phyloP scores from a whole-genome alignment of 1,140 invertebrate species.

The Odontomachus brunneus region DNA sequence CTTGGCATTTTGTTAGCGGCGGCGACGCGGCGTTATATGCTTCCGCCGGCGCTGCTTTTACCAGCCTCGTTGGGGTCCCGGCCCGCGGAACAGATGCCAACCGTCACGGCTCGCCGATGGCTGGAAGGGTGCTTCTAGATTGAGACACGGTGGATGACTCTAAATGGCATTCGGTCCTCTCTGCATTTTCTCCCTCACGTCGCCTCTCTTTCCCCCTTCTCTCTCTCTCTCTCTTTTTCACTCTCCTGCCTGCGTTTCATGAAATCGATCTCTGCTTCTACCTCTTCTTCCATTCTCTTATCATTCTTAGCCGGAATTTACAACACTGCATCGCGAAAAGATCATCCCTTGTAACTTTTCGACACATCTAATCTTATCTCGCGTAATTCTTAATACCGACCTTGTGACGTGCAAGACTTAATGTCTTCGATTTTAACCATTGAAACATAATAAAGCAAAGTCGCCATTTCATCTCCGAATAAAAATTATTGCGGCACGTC shows the following conservation, averaged over 20 bases:
- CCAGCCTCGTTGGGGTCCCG: constrained; percentile 74
- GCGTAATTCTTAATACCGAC: too few species aligned
- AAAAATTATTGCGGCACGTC: background rate
- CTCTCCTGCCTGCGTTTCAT: constrained; percentile 17
- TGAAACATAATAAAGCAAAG: too few species aligned
- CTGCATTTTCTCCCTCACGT: constrained; percentile 49
- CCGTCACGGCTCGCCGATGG: constrained; percentile 84
- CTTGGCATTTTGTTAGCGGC: constrained; percentile 75
- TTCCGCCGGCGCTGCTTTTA: constrained; percentile 66
- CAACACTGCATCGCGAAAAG: background rate
- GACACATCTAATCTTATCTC: too few species aligned
- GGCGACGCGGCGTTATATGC: constrained; percentile 60
- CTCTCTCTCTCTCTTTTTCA: constrained; percentile 43
- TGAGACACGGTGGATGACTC: constrained; percentile 84
- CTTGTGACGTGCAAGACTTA: too few species aligned
- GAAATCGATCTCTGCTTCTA: constrained; percentile 47
- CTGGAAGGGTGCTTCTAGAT: constrained; percentile 83
- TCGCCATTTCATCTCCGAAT: background rate
- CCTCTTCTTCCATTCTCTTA: constrained; percentile 27
- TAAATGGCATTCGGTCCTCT: constrained; percentile 81
- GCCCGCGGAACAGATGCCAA: constrained; percentile 84
- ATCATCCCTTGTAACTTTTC: background rate
- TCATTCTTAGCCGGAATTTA: constrained; percentile 55
- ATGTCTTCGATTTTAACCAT: too few species aligned
- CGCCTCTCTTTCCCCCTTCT: constrained; percentile 4